These are phyloP conservation scores for Berghia stephanieae DNA, from an alignment of 1,140 invertebrate species.

Conservation along the genomic window DNA sequence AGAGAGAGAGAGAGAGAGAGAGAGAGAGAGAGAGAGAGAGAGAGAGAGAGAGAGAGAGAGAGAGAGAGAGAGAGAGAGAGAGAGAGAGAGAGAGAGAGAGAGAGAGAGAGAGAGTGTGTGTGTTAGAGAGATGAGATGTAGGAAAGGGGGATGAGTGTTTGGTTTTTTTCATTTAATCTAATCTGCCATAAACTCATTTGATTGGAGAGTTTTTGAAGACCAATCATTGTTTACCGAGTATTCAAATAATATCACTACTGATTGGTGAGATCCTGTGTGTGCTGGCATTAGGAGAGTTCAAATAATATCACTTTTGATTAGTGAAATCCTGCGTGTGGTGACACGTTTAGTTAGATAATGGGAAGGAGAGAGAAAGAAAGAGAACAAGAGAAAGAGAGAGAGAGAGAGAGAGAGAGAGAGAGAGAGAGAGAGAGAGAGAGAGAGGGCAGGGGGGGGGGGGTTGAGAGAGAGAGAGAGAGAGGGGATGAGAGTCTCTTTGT, in stretches of 20 bases:
- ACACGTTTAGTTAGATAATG: conserved; percentile 11
- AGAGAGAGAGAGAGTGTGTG: conserved; percentile 16
- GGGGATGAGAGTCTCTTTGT: conserved; percentile 17
- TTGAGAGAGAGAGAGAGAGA: conserved; percentile 21
- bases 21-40: not conserved
- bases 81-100: conserved; percentile 26
- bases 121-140: not conserved
- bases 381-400: conserved; percentile 8
- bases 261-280: conserved; percentile 42
- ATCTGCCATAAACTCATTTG: not conserved
- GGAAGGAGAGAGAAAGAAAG: conserved; percentile 28
- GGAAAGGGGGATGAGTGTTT: not conserved
- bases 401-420: conserved; percentile 32
- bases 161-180: not conserved
- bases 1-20: conserved; percentile 12
- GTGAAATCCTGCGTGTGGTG: not conserved
- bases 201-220: not conserved
- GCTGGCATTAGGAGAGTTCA: conserved; percentile 67
- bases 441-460: conserved; percentile 19
- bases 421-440: conserved; percentile 23
- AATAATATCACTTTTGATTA: conserved; percentile 36
- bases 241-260: conserved; percentile 28
- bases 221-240: not conserved
- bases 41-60: not conserved
- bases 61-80: not conserved